Evolutionary conservation across 2,888 invertebrate genomes (phyloP), one percentile per base, ranked within the genome.

Genomic region (Dicranocentrus wangi): DNA sequence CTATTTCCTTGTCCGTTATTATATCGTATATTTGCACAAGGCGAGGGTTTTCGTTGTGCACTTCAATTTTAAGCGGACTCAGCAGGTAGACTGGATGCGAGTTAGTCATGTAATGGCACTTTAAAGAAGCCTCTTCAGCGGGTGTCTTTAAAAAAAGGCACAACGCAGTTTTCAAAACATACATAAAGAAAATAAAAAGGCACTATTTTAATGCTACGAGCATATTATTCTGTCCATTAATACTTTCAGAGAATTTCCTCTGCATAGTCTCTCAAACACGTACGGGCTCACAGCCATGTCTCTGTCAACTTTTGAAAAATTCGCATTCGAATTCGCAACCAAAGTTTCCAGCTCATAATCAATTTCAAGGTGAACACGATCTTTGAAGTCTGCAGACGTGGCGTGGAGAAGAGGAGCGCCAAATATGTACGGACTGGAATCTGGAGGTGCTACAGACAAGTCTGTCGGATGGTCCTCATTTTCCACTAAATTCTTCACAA

Each of bases 41-140:
- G 1, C n/a, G 32, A 13, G 85, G 85, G 68, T 77, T 43, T 42
- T 82, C 76, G 47, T 72, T 65, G 28, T 77, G 83, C 32, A 84
- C 65, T 66, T 85, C 83, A 0, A 83, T 32, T 73, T 84, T 83
- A 23, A 82, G 43, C 10, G 82, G 82, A 2, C 63, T 63, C 7
- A 70, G 78, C 60, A 73, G 39, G 28, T 61, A 85, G 13, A 23
- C 25, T 1, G 81, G 79, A 58, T 82, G 78, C 0, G 69, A 39
- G 42, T 68, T 21, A 5, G 53, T 43, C 2, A 73, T 43, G 21
- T 69, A 69, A 42, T 68, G 75, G 42, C 85, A 85, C 5, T 17
- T 5, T 42, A 65, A n/a, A 23, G 23, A 21, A 15, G 23, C 21
- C 15, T 58, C 21, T 58, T 10, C 32, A 32, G 32, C 32, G 10